Percentiles rank a stretch among this genome's conserved stretches.
phyloP scores from a whole-genome alignment of 2,113 vertebrate genomes.

The Diadophis punctatus region DNA sequence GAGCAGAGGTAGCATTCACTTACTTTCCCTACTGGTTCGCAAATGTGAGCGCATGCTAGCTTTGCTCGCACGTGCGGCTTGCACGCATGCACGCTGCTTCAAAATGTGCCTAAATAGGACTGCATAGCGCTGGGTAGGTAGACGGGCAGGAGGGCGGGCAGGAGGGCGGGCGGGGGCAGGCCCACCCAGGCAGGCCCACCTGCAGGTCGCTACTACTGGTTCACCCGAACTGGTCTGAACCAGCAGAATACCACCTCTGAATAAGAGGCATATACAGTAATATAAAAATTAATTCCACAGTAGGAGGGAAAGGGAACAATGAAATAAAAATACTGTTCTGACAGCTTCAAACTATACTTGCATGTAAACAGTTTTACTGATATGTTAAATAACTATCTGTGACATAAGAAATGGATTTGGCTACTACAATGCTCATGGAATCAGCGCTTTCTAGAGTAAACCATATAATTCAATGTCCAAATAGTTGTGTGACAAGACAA shows the following conservation, averaged over 20 bases:
- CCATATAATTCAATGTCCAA: slow-evolving; percentile 74
- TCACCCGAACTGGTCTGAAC: no score
- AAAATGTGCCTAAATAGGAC: no score
- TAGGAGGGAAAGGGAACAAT: slow-evolving; percentile 39
- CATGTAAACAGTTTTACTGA: slow-evolving; percentile 51
- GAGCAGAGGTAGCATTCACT: neutral
- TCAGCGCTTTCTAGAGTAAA: slow-evolving; percentile 72
- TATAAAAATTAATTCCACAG: slow-evolving; percentile 40
- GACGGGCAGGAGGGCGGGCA: no score
- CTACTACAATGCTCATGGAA: slow-evolving; percentile 62
- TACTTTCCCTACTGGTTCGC: no score
- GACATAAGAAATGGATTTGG: slow-evolving; percentile 49
- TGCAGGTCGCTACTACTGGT: no score
- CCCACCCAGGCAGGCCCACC: no score
- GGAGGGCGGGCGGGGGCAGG: no score
- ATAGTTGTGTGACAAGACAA: slow-evolving; percentile 72
- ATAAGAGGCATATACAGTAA: slow-evolving; percentile 39
- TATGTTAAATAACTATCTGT: slow-evolving; percentile 46
- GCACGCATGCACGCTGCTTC: no score
- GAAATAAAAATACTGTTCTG: slow-evolving; percentile 50
- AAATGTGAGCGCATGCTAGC: no score
- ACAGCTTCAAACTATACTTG: slow-evolving; percentile 47
- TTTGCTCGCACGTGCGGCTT: no score
- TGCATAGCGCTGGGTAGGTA: no score
- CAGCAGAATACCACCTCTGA: neutral